These are phyloP conservation scores for Apis laboriosa DNA, from an alignment of 1,140 invertebrate species.

Conservation along the genomic window DNA sequence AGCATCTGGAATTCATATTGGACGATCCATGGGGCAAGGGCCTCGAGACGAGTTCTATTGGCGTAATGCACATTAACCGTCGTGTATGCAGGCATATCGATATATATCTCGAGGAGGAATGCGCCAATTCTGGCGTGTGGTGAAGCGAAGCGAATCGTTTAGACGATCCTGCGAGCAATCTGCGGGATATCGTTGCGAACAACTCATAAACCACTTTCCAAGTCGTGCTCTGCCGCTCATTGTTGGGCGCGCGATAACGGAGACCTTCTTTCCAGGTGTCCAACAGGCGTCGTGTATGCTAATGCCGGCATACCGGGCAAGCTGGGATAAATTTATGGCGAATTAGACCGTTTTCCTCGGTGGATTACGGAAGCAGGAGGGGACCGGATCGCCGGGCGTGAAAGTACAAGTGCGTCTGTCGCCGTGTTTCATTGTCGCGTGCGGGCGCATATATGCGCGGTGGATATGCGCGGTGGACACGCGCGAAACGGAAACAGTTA, in stretches of 20 bases:
- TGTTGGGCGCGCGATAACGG: constrained; percentile 42
- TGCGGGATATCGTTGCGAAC: constrained; percentile 26
- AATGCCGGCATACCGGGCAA: constrained; percentile 13
- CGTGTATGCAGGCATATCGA: constrained; percentile 12
- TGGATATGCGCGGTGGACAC: constrained; percentile 4
- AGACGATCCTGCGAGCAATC: constrained; percentile 25
- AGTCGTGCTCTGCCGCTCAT: constrained; percentile 45
- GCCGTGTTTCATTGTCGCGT: constrained; percentile 32
- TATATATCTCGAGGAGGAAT: constrained; percentile 42
- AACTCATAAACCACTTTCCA: constrained; percentile 54
- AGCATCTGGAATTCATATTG: constrained; percentile 46
- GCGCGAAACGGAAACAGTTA: constrained; percentile 2
- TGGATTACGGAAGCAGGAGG: constrained; percentile 17
- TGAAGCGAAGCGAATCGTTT: constrained; percentile 36
- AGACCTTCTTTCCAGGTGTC: constrained; percentile 32
- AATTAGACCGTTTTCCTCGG: constrained; percentile 24
- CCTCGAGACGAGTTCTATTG: constrained; percentile 40
- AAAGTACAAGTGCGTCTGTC: constrained; percentile 48
- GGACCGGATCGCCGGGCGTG: constrained; percentile 18
- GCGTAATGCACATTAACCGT: constrained; percentile 20
- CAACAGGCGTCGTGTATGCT: constrained; percentile 38
- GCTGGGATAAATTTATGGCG: constrained; percentile 15
- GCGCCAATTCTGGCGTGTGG: constrained; percentile 47
- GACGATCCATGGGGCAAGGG: constrained; percentile 16
- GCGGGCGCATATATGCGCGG: not conserved